Percentiles rank a stretch among this genome's conserved stretches.
Conservation (phyloP, 1,140 invertebrate genomes). For the Tachypleus tridentatus region DNA sequence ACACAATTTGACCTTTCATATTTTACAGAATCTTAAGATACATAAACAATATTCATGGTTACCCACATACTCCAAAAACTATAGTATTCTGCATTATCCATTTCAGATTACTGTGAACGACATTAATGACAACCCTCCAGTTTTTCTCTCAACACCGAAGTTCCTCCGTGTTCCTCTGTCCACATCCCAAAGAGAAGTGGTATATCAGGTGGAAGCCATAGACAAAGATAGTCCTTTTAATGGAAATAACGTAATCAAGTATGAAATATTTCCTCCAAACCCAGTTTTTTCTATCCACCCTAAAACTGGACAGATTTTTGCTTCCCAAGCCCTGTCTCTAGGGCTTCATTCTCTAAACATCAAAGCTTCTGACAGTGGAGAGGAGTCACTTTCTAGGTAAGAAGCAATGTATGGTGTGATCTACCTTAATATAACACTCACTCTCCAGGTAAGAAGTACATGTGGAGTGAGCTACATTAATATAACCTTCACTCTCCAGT, state of each 20-base stretch:
- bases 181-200: conserved; percentile 23
- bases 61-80: too few species aligned
- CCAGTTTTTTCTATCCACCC: conserved; percentile 70
- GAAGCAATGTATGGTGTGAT: neutral
- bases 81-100: neutral
- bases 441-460: too few species aligned
- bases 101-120: conserved; percentile 69
- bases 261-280: conserved; percentile 45
- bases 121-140: conserved; percentile 78
- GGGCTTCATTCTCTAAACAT: conserved; percentile 32
- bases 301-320: conserved; percentile 70
- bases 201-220: conserved; percentile 73
- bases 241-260: conserved; percentile 60
- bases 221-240: conserved; percentile 75
- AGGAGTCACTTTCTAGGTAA: conserved; percentile 22
- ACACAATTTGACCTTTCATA: too few species aligned
- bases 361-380: conserved; percentile 21
- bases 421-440: too few species aligned
- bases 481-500: too few species aligned
- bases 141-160: conserved; percentile 52
- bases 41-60: too few species aligned
- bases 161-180: conserved; percentile 47
- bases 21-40: too few species aligned
- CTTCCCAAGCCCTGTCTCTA: conserved; percentile 78
- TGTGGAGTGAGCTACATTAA: too few species aligned